phyloP scores from a whole-genome alignment of 2,888 invertebrate species.

The Hirtodrosophila histrioides region DNA sequence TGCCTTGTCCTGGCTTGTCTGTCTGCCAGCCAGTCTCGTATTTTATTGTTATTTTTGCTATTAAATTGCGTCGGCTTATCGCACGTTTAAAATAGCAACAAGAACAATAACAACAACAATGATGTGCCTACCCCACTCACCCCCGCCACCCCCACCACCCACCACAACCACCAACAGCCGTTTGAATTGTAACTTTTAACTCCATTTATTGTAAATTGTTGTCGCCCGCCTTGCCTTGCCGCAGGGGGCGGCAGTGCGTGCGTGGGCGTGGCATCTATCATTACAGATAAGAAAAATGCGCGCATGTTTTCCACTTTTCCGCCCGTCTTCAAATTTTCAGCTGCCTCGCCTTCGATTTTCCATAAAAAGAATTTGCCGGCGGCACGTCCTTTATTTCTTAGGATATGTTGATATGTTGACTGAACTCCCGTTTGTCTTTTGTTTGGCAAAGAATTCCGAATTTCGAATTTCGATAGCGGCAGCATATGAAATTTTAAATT shows the following conservation, averaged over 20 bases:
- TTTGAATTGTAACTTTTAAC: slow-evolving; percentile 81
- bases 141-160: slow-evolving; percentile 5
- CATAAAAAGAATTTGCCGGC: slow-evolving; percentile 40
- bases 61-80: slow-evolving; percentile 80
- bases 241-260: slow-evolving; percentile 39
- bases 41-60: slow-evolving; percentile 81
- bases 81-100: slow-evolving; percentile 75
- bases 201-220: slow-evolving; percentile 80
- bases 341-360: slow-evolving; percentile 39
- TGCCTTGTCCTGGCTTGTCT: slow-evolving; percentile 5
- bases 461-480: slow-evolving; percentile 1
- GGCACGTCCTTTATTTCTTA: slow-evolving; percentile 37
- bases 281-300: slow-evolving; percentile 70
- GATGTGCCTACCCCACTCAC: slow-evolving; percentile 38
- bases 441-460: background rate
- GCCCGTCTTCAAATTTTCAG: slow-evolving; percentile 28
- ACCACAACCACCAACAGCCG: slow-evolving; percentile 1
- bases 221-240: slow-evolving; percentile 58
- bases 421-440: slow-evolving; percentile 17
- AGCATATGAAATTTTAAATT: slow-evolving; percentile 7
- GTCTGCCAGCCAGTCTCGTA: slow-evolving; percentile 50
- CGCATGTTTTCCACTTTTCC: slow-evolving; percentile 52
- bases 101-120: slow-evolving; percentile 44
- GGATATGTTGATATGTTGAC: slow-evolving; percentile 24
- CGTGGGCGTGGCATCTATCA: slow-evolving; percentile 76